Evolutionary conservation across 1,140 invertebrate species (phyloP), one percentile per base, ranked within the genome.

Genomic region (Tenebrio molitor): DNA sequence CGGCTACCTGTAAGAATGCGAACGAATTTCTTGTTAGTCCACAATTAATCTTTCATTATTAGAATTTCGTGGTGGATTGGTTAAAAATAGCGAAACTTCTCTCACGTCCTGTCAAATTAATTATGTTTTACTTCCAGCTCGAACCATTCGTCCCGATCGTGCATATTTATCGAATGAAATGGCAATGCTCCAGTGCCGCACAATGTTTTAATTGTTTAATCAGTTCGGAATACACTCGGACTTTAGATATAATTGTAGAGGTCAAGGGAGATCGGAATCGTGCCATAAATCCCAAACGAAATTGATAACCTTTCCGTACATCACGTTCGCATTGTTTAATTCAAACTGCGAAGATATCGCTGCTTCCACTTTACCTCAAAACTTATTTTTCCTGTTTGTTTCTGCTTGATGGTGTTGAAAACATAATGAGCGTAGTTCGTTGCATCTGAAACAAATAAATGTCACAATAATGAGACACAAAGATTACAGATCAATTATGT

Each of bases 341-440:
- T 19, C 4, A 46, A 6, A 17, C 42, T 46, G 12, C 12, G 17
- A 15, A 41, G 21, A 16, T 53, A 21, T 53, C 6, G 10, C 2
- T 23, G 2, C 19, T 42, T 15, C 10, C 12, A 41, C 19, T 86
- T 90, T 80, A 96, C 95, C 89, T 97, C 95, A 82, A 97, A 97
- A 81, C 91, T 96, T 65, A 97, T 92, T 82, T 93, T 93, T 42
- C 93, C 94, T 50, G 90, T 91, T 69, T 91, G 88, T 82, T 95
- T 95, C 79, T 93, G 90, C 82, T 96, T 95, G 81, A 97, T 93
- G 10, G 94, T 95, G 84, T 95, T 95, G 88, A 97, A 97, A 14
- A 97, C 94, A 79, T 93, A 95, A 80, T 96, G 93, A 29, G 95
- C 95, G 83, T 97, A 97, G 76, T 93, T 92, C 29, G 90, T 92